A percentile compares a stretch with the other conserved stretches of the same genome.
phyloP scores from a whole-genome alignment of 2,113 vertebrate genomes.

The Tenebrosternarchus preto region DNA sequence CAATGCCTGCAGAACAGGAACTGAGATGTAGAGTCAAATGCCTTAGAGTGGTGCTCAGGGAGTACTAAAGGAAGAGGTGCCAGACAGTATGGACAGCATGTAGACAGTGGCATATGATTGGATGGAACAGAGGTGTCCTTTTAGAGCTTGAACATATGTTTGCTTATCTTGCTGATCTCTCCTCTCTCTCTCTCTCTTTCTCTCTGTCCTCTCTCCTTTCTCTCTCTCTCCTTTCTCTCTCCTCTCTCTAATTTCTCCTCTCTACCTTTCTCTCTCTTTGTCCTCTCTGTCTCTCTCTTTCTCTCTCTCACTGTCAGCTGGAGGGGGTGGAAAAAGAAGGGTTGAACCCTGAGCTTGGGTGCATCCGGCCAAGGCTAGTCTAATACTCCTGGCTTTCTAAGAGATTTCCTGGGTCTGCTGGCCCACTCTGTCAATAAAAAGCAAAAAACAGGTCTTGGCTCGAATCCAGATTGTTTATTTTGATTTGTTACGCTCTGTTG shows the following conservation, averaged over 20 bases:
- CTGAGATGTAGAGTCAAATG: conserved; percentile 18
- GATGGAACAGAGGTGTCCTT: conserved; percentile 15
- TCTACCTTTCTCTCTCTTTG: neutral
- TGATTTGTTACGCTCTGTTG: conserved; percentile 13
- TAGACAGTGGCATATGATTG: conserved; percentile 6
- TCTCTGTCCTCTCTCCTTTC: neutral
- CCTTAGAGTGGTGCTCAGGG: neutral
- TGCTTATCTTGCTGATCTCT: neutral
- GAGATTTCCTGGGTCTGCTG: conserved; percentile 58
- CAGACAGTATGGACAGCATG: conserved; percentile 4
- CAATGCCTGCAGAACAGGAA: neutral
- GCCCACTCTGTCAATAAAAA: conserved; percentile 36
- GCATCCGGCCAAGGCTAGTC: conserved; percentile 48
- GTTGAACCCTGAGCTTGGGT: conserved; percentile 49
- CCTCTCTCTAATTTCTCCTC: too few relatives aligned
- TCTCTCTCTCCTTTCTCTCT: neutral
- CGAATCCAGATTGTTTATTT: conserved; percentile 49
- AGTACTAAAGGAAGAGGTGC: neutral
- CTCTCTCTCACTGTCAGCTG: neutral
- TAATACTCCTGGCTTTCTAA: conserved; percentile 54
- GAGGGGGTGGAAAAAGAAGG: neutral
- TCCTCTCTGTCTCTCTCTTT: neutral
- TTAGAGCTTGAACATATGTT: conserved; percentile 29
- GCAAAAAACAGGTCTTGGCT: conserved; percentile 31
- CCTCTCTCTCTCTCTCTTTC: neutral